Evolutionary conservation across 2,113 vertebrate species (phyloP).

Genomic region (Salminus brasiliensis): DNA sequence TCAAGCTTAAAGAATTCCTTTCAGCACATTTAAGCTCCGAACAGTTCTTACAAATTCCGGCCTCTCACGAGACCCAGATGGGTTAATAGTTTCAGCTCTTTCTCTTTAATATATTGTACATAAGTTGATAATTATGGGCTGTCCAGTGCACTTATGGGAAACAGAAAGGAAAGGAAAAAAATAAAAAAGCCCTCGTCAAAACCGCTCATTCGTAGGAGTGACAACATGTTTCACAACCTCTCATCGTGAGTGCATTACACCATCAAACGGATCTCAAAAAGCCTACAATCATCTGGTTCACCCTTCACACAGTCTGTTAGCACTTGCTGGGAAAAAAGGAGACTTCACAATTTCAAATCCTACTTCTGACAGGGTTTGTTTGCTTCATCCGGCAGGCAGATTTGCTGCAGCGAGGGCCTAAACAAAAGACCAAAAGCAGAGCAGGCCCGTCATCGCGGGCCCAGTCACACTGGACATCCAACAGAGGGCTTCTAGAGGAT

Average conservation of each 20-base stretch:
- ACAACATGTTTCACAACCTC: constrained; percentile 8
- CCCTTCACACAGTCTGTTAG: not conserved
- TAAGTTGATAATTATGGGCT: not conserved
- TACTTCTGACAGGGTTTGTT: not conserved
- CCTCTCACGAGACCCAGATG: not conserved
- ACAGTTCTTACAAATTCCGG: not conserved
- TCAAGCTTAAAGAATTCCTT: too few species aligned
- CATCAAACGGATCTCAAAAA: constrained; percentile 8
- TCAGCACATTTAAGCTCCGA: not conserved
- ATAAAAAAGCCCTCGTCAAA: constrained; percentile 1
- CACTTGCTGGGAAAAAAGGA: not conserved
- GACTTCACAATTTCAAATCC: not conserved
- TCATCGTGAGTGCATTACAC: not conserved
- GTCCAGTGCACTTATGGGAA: not conserved
- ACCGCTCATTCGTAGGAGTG: not conserved
- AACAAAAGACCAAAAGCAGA: constrained; percentile 30
- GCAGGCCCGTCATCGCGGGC: not conserved
- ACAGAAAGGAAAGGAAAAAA: not conserved
- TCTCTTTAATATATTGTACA: not conserved
- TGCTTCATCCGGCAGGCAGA: constrained; percentile 2
- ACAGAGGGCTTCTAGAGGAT: constrained; percentile 37
- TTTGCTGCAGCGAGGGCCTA: constrained; percentile 20
- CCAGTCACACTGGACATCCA: constrained; percentile 35
- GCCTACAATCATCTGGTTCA: not conserved
- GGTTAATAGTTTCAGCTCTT: not conserved